A percentile compares a stretch with the other conserved stretches of the same genome.
phyloP scores from a whole-genome alignment of 2,113 vertebrate genomes.

The Malurus alboscapulatus region DNA sequence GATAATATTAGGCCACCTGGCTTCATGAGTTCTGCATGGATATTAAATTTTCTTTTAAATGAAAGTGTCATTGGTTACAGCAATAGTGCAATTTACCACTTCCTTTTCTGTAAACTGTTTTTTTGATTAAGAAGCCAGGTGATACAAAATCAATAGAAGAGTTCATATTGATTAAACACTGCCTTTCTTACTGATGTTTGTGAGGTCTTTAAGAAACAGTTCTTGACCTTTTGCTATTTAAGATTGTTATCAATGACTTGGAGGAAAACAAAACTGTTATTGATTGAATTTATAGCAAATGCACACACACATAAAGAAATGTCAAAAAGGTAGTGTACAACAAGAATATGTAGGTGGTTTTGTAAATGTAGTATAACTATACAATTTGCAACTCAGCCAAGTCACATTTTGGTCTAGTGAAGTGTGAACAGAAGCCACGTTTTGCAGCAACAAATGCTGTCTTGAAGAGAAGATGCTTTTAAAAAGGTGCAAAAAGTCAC shows the following conservation, averaged over 20 bases:
- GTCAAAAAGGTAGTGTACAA: neutral
- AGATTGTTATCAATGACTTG: neutral
- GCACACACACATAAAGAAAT: neutral
- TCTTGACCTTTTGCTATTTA: constrained; percentile 7
- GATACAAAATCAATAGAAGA: constrained; percentile 42
- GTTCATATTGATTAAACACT: constrained; percentile 9
- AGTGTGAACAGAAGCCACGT: neutral
- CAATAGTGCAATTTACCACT: neutral
- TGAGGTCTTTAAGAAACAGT: neutral
- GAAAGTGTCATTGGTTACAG: neutral
- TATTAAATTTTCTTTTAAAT: neutral
- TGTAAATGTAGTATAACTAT: neutral
- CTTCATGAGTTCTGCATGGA: neutral
- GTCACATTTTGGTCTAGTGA: neutral
- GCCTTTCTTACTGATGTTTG: neutral
- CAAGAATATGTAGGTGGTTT: neutral
- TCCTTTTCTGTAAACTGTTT: neutral
- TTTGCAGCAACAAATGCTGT: neutral
- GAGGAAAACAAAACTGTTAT: neutral
- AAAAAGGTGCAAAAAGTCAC: neutral
- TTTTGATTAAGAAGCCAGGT: constrained; percentile 33
- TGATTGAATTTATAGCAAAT: neutral
- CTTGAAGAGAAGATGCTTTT: neutral
- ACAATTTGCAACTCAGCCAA: neutral
- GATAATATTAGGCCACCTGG: neutral